These are phyloP conservation scores for Acrocephalus scirpaceus DNA, from an alignment of 2,797 vertebrate genomes.

Conservation along the genomic window DNA sequence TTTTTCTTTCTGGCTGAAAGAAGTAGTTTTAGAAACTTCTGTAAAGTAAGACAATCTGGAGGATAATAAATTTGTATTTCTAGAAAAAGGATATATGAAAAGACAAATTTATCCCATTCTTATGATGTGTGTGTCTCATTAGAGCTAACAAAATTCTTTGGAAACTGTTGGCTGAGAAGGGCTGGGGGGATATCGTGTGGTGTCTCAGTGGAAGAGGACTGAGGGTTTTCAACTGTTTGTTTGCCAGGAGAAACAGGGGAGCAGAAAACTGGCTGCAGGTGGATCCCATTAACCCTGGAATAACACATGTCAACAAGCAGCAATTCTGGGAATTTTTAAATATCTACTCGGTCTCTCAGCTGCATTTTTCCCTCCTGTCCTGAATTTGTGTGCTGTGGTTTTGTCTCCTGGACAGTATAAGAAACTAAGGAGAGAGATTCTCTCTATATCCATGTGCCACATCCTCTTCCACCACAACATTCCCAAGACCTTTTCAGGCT, in stretches of 20 bases:
- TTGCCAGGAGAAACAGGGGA: not conserved
- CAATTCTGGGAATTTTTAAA: not conserved
- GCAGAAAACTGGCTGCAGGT: constrained; percentile 25
- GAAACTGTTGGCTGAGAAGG: not conserved
- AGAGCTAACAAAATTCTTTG: not conserved
- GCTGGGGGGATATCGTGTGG: not conserved
- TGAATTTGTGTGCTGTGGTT: not conserved
- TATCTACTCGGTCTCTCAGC: not conserved
- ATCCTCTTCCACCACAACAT: not conserved
- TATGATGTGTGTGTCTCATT: not conserved
- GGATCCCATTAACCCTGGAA: constrained; percentile 58
- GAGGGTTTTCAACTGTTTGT: not conserved
- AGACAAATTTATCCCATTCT: not conserved
- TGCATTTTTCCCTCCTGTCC: not conserved
- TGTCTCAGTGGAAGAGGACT: not conserved
- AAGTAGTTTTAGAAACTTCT: not conserved
- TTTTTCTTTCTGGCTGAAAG: not conserved
- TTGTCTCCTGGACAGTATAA: not conserved
- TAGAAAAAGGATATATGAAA: not conserved
- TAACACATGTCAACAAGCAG: constrained; percentile 21
- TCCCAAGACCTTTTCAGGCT: not conserved
- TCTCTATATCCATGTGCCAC: not conserved
- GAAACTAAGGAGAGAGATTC: not conserved
- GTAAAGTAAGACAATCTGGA: not conserved
- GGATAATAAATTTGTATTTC: not conserved